phyloP scores from a whole-genome alignment of 2,888 invertebrate species.

The Tethea ocularis region DNA sequence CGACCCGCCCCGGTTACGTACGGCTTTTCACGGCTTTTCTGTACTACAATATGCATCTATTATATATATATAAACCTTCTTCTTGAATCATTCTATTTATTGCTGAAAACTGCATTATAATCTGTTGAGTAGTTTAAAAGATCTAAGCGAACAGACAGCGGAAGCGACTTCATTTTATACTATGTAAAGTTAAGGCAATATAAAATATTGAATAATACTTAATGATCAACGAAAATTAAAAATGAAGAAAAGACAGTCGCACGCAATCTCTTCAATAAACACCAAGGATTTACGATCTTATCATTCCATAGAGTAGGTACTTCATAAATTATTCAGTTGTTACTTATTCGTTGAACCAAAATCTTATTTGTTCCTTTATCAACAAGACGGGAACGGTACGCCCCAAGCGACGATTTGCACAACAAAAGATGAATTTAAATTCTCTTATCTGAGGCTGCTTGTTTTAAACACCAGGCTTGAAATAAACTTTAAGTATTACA shows the following conservation, averaged over 20 bases:
- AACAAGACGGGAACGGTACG: conserved; percentile 22
- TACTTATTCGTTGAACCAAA: conserved; percentile 12
- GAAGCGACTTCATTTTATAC: no score
- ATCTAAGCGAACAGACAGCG: no score
- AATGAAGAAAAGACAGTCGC: not conserved
- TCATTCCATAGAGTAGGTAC: not conserved
- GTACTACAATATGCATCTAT: no score
- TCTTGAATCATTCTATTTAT: no score
- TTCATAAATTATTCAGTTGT: conserved; percentile 1
- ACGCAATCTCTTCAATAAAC: not conserved
- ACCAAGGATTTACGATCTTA: not conserved
- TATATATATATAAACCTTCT: no score
- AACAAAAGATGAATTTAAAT: conserved; percentile 50
- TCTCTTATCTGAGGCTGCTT: conserved; percentile 36
- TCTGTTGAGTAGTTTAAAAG: no score
- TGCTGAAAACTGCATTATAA: no score
- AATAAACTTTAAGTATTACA: conserved; percentile 4
- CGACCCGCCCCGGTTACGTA: no score
- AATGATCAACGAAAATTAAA: conserved; percentile 2
- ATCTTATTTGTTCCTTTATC: conserved; percentile 29
- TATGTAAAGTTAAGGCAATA: no score
- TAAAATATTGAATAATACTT: no score
- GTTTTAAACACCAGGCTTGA: conserved; percentile 22
- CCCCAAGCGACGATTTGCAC: conserved; percentile 45
- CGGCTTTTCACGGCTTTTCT: no score